Base-by-base conservation (phyloP, 2,113 vertebrate genomes). In the Hippolais icterina region DNA sequence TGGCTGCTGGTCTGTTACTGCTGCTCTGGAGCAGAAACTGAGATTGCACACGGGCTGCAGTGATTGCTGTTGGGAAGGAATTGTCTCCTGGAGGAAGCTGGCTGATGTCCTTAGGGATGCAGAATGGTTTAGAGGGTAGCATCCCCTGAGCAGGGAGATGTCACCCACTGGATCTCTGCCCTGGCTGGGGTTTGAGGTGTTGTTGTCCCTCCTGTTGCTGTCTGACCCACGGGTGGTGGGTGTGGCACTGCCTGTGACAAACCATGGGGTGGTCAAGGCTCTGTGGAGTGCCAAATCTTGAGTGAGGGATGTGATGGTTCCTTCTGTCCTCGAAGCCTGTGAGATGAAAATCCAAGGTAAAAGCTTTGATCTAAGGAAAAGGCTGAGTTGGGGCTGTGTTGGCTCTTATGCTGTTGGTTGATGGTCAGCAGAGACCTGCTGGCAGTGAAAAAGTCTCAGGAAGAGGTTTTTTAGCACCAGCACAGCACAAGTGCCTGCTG, bases 151-250 rank as follows among this genome's bases (percentile, higher is more conserved):
- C 18, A 81, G 11, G 5, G 46, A 77, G 11, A 4, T 46, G 31
- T 90, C 24, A 16, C 27, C 6, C 10, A 2, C 18, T 68, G 52
- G 39, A 84, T 44, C 44, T 25, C 31, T 91, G 41, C 50, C 41
- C 15, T 82, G 56, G 21, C 10, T 60, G 33, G n/a, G 22, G 29
- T 5, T 86, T 56, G 31, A 56, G 25, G 5, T 56, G 24, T 20
- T 94, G 42, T 39, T 87, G 54, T 22, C 5, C 3, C 25, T 80
- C 19, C 24, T 78, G 19, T 41, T 65, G 23, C 27, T 39, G 27
- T 59, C 19, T 2, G 16, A 24, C 18, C 15, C 42, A 15, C 0
- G 0, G 2, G 15, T 24, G 22, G 42, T 53, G 35, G 42, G 20
- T 8, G 16, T 18, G 0, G 4, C 7, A 2, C 9, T 46, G 50